Evolutionary conservation across 1,140 invertebrate genomes (phyloP).

Genomic region (Metaphire vulgaris): DNA sequence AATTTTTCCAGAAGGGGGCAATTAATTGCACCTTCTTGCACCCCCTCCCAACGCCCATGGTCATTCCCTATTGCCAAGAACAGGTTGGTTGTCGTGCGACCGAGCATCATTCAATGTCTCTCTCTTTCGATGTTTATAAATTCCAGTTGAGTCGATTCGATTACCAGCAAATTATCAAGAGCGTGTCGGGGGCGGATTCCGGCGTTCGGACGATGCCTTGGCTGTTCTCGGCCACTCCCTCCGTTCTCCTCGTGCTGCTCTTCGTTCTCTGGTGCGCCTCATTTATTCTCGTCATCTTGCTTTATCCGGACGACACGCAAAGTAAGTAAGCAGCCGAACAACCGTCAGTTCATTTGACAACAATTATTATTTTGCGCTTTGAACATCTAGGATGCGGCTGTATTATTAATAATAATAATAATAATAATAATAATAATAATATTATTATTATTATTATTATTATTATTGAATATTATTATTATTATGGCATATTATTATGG

Average conservation of each 20-base stretch:
- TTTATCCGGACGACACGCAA: conserved; percentile 31
- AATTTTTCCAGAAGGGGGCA: too few relatives aligned
- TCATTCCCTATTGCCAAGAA: not conserved
- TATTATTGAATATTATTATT: too few relatives aligned
- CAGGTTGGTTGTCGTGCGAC: not conserved
- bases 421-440: too few relatives aligned
- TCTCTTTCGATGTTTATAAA: conserved; percentile 6
- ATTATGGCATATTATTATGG: too few relatives aligned
- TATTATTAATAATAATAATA: too few relatives aligned
- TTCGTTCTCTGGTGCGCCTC: conserved; percentile 33
- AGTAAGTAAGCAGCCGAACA: conserved; percentile 30
- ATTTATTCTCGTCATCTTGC: conserved; percentile 37
- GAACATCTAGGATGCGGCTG: too few relatives aligned
- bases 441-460: too few relatives aligned
- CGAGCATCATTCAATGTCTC: not conserved
- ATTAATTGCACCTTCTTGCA: not conserved
- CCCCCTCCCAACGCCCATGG: not conserved
- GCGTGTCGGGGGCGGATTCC: conserved; percentile 15
- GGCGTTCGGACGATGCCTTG: conserved; percentile 23
- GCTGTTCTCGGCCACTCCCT: conserved; percentile 31
- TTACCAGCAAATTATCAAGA: conserved; percentile 31
- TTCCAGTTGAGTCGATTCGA: conserved; percentile 28
- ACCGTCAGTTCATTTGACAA: not conserved
- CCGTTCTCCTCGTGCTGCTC: conserved; percentile 32
- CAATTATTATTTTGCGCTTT: not conserved